Evolutionary conservation across 2,797 vertebrate genomes (phyloP), one percentile per base, ranked within the genome.

Genomic region (Sciurus vulgaris): DNA sequence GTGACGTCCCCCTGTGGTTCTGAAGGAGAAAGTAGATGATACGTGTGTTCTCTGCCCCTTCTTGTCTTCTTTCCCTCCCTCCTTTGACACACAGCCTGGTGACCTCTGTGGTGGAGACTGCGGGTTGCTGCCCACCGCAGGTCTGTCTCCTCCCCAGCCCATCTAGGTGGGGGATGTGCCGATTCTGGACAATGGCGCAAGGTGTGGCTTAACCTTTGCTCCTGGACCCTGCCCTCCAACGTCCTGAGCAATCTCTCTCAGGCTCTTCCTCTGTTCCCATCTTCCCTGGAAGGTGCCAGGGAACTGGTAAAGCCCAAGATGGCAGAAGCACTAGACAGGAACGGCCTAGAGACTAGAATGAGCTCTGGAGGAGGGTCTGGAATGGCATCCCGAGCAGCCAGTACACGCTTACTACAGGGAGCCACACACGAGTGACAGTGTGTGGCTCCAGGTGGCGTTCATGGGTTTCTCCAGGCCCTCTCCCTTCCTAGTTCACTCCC

Each of bases 121-220:
- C 35, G 8, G 24, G 72, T 26, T 76, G 11, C 22, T 12, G 69
- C 41, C 59, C 18, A 2, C 0, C 30, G 10, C 9, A 28, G 33
- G 51, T 33, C 69, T 77, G 7, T 11, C 18, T 38, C 63, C 41
- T 69, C 51, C 59, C 51, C 24, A 73, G 72, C 8, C 33, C 14
- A 11, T 38, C 51, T 13, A 20, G 14, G 3, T 54, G 47, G 65
- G 49, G 35, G n/a, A 41, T 0, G 38, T 15, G 7, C 18, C 1
- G 0, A 12, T 22, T 51, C 47, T 6, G 5, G 54, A 20, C 38
- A 44, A 49, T 0, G 14, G 47, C 11, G 20, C 14, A 0, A 2
- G 47, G 20, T 56, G 51, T 44, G 69, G 88, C 63, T 6, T 24
- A 22, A 0, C 6, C 24, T 38, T 9, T 17, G 22, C 72, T 44